Base-by-base conservation (phyloP, 2,113 vertebrate genomes). In the Macrotus californicus region DNA sequence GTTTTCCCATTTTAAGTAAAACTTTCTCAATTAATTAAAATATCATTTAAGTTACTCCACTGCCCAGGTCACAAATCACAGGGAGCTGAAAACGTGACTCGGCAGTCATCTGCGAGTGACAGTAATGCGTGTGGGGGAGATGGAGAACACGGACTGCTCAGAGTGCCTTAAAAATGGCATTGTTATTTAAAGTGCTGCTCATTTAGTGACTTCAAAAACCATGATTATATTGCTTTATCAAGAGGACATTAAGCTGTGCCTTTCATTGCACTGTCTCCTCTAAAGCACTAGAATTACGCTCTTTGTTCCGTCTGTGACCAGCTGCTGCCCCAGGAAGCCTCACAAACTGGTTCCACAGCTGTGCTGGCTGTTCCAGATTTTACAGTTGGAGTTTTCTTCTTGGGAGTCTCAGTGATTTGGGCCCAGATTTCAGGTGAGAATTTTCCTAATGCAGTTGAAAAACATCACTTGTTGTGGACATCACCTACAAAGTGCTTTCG, bases 111-210 rank as follows among this genome's bases (percentile, higher is more conserved):
- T 87, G 36, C 69, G 89, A 94, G 93, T 89, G 90, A 92, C 90
- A 90, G 34, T 31, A 85, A 91, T 21, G 67, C 66, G 46, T 93
- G 59, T 92, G 85, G 91, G 94, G 79, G 87, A 95, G 83, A 80
- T 80, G 52, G 96, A 70, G 92, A 94, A 66, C 31, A 34, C 89
- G 72, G 67, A 91, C 43, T 88, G 96, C 93, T 75, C 31, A 61
- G 67, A 92, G 31, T n/a, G 50, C 36, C 79, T 97, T 91, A 31
- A 88, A 97, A 98, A 94, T 94, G 73, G 77, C 94, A 97, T 94
- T 86, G 64, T n/a, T 9, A 10, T 46, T 91, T 75, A 8, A 97
- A 96, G 48, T 69, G 43, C 70, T 97, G 67, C 76, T 96, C 86
- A 79, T 14, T 36, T 50, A 72, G 52, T 79, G 92, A 39, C 0